Percentiles rank a stretch among this genome's conserved stretches.
phyloP scores from a whole-genome alignment of 2,888 invertebrate species.

The Trichogramma dendrolimi region DNA sequence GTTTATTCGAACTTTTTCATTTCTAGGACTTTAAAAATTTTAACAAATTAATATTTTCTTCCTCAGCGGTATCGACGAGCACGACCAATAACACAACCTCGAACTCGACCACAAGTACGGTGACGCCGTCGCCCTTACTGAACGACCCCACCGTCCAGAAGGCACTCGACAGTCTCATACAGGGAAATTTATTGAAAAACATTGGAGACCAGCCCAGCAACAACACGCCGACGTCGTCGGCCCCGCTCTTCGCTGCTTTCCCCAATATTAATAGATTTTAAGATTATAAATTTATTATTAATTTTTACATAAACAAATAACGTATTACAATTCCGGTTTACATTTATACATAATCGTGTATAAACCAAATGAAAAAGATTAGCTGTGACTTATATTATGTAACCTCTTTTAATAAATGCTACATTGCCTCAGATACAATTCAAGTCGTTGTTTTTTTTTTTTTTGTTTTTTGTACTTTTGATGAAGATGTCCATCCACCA shows the following conservation, averaged over 20 bases:
- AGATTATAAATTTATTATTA: constrained; percentile 19
- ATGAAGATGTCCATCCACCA: too few species aligned
- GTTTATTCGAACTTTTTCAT: neutral
- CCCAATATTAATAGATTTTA: constrained; percentile 49
- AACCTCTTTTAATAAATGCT: constrained; percentile 26
- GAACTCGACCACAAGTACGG: constrained; percentile 35
- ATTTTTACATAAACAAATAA: neutral
- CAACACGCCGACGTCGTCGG: constrained; percentile 33
- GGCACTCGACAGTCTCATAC: constrained; percentile 68
- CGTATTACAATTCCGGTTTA: neutral
- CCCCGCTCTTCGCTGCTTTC: constrained; percentile 49
- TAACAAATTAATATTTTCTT: constrained; percentile 3
- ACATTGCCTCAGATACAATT: constrained; percentile 10
- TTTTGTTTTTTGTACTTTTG: too few species aligned
- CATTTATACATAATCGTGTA: constrained; percentile 16
- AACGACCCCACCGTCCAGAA: constrained; percentile 76
- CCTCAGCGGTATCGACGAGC: constrained; percentile 45
- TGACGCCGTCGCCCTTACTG: constrained; percentile 59
- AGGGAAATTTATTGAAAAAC: constrained; percentile 58
- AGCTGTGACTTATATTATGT: constrained; percentile 22
- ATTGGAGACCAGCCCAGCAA: constrained; percentile 49
- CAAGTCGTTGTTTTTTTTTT: constrained; percentile 7
- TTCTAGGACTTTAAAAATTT: neutral
- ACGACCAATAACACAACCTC: constrained; percentile 34
- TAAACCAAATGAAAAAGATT: constrained; percentile 25